These are phyloP conservation scores for Onthophagus sagittarius DNA, from an alignment of 2,888 invertebrate species.

Conservation along the genomic window DNA sequence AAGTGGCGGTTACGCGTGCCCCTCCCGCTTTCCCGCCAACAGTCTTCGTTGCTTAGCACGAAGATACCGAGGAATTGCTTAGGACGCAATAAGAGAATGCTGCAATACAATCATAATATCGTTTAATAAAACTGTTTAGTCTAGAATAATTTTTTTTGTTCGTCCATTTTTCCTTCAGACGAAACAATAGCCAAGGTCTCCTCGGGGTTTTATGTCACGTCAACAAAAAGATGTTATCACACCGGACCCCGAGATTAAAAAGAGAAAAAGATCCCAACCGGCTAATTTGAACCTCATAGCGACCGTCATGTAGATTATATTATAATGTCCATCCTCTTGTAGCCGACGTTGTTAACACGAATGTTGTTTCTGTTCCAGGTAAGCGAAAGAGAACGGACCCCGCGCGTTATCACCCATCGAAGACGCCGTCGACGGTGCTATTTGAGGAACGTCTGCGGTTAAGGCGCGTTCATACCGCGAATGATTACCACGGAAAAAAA, in stretches of 20 bases:
- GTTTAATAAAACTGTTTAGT: neutral
- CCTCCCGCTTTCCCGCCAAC: neutral
- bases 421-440: constrained; percentile 11
- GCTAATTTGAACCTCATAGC: constrained; percentile 7
- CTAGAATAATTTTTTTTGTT: neutral
- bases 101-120: neutral
- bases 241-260: neutral
- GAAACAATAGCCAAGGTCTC: neutral
- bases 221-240: neutral
- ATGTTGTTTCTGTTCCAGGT: constrained; percentile 47
- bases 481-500: too few species aligned
- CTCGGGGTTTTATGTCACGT: neutral
- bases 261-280: neutral
- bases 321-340: constrained; percentile 25
- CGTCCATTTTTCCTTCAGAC: neutral
- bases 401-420: constrained; percentile 37
- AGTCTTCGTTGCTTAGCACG: constrained; percentile 9
- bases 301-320: constrained; percentile 16
- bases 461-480: neutral
- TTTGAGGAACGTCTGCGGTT: neutral
- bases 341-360: constrained; percentile 42
- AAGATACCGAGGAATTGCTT: neutral
- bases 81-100: neutral
- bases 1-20: neutral
- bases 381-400: constrained; percentile 38